A percentile compares a stretch with the other conserved stretches of the same genome.
These are phyloP conservation scores for Maniola jurtina DNA, from an alignment of 1,140 invertebrate genomes.

Conservation along the genomic window DNA sequence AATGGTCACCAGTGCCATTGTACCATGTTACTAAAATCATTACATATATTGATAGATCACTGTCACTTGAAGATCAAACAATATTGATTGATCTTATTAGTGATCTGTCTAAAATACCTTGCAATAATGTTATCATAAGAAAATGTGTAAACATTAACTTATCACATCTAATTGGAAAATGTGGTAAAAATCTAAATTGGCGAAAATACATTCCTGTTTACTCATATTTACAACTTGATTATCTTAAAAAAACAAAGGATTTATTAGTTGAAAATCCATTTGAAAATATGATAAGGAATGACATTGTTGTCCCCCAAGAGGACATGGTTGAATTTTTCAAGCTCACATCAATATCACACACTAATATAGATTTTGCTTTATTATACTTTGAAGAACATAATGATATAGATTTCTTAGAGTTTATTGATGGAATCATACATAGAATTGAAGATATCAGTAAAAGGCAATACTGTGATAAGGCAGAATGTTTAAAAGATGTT, in stretches of 20 bases:
- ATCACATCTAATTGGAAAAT: conserved; percentile 49
- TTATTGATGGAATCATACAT: conserved; percentile 43
- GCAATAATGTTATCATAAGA: conserved; percentile 59
- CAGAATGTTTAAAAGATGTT: conserved; percentile 46
- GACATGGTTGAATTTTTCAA: conserved; percentile 42
- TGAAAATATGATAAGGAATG: conserved; percentile 32
- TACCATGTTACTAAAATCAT: conserved; percentile 50
- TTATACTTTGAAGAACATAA: conserved; percentile 48
- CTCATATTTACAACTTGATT: conserved; percentile 18
- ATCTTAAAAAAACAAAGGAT: background rate
- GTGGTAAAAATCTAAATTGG: conserved; percentile 42
- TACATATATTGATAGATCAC: conserved; percentile 30
- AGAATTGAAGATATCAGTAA: conserved; percentile 43
- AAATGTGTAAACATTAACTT: conserved; percentile 55
- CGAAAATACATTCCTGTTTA: conserved; percentile 42
- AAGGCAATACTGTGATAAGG: conserved; percentile 53
- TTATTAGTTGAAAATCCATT: conserved; percentile 34
- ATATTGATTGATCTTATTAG: conserved; percentile 31
- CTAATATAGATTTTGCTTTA: conserved; percentile 51
- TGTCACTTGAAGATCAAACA: conserved; percentile 17
- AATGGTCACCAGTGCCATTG: conserved; percentile 65
- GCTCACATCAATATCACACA: conserved; percentile 29
- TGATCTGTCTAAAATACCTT: conserved; percentile 56
- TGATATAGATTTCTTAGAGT: conserved; percentile 34
- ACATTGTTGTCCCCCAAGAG: conserved; percentile 32